Conservation (phyloP, 92 coral and sea anemone genomes). For the Porites cylindrica region DNA sequence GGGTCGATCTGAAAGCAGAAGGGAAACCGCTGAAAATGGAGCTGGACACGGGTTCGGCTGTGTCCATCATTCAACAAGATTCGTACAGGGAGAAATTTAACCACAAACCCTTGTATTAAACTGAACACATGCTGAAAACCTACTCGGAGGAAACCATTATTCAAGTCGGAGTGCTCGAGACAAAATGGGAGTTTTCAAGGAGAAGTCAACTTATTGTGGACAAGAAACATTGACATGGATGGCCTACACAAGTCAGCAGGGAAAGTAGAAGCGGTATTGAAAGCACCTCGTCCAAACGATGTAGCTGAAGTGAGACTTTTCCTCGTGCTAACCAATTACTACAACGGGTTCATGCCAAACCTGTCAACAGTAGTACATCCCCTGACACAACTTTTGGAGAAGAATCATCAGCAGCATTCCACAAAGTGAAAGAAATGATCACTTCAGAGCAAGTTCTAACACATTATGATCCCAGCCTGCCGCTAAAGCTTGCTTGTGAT, state of each 20-base stretch:
- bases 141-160: too few relatives aligned
- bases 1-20: too few relatives aligned
- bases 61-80: too few relatives aligned
- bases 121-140: too few relatives aligned
- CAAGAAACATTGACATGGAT: slow-evolving; percentile 25
- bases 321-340: slow-evolving; percentile 40
- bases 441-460: slow-evolving; percentile 57
- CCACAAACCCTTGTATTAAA: too few relatives aligned
- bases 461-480: slow-evolving; percentile 64
- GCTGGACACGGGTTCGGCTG: too few relatives aligned
- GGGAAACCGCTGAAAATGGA: too few relatives aligned
- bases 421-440: slow-evolving; percentile 40
- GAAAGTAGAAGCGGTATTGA: slow-evolving; percentile 51
- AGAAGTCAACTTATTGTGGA: not conserved
- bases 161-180: not conserved
- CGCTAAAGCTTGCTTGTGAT: slow-evolving; percentile 59
- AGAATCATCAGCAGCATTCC: slow-evolving; percentile 25
- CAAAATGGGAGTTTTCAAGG: not conserved
- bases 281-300: slow-evolving; percentile 46
- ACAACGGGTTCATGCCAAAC: slow-evolving; percentile 59
- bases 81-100: too few relatives aligned
- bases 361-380: slow-evolving; percentile 62
- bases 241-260: slow-evolving; percentile 57
- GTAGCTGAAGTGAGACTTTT: slow-evolving; percentile 53
- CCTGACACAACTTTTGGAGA: slow-evolving; percentile 51